Percentiles rank a stretch among this genome's conserved stretches.
Evolutionary conservation across 1,140 invertebrate genomes (phyloP).

Genomic region (Meteorus sp.): DNA sequence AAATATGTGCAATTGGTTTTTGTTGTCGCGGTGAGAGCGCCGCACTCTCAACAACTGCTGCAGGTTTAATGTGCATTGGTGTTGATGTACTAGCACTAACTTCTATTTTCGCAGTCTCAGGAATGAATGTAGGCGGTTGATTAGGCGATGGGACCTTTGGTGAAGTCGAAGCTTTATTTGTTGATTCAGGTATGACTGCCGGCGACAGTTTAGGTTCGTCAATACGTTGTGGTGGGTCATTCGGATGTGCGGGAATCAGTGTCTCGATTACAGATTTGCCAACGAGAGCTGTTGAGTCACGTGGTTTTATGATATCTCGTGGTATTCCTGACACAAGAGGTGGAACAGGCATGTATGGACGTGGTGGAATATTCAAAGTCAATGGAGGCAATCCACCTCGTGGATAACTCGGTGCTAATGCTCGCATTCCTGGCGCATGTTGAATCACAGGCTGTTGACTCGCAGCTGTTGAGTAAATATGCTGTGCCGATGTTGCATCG

Average conservation of each 20-base stretch:
- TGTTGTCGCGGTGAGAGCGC: slow-evolving; percentile 39
- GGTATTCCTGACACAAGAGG: slow-evolving; percentile 37
- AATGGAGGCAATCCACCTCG: slow-evolving; percentile 51
- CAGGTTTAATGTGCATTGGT: slow-evolving; percentile 40
- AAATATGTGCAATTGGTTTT: slow-evolving; percentile 33
- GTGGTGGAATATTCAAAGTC: slow-evolving; percentile 51
- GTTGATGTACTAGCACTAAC: slow-evolving; percentile 46
- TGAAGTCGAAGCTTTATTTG: slow-evolving; percentile 53
- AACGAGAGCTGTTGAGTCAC: slow-evolving; percentile 32
- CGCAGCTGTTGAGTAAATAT: slow-evolving; percentile 52
- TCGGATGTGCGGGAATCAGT: slow-evolving; percentile 45
- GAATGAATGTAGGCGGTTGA: slow-evolving; percentile 55
- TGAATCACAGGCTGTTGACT: slow-evolving; percentile 56
- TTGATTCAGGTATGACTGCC: slow-evolving; percentile 46
- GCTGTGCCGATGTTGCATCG: slow-evolving; percentile 40
- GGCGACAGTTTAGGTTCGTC: slow-evolving; percentile 54
- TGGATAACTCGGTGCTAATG: slow-evolving; percentile 48
- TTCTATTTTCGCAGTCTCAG: slow-evolving; percentile 56
- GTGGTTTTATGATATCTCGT: slow-evolving; percentile 37
- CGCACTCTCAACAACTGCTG: slow-evolving; percentile 32
- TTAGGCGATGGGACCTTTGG: slow-evolving; percentile 56
- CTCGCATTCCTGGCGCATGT: slow-evolving; percentile 53
- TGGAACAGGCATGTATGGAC: slow-evolving; percentile 53
- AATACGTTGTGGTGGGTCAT: slow-evolving; percentile 39
- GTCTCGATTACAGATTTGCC: slow-evolving; percentile 54